phyloP scores from a whole-genome alignment of 1,140 invertebrate species.

The Aphaenogaster ashmeadi region DNA sequence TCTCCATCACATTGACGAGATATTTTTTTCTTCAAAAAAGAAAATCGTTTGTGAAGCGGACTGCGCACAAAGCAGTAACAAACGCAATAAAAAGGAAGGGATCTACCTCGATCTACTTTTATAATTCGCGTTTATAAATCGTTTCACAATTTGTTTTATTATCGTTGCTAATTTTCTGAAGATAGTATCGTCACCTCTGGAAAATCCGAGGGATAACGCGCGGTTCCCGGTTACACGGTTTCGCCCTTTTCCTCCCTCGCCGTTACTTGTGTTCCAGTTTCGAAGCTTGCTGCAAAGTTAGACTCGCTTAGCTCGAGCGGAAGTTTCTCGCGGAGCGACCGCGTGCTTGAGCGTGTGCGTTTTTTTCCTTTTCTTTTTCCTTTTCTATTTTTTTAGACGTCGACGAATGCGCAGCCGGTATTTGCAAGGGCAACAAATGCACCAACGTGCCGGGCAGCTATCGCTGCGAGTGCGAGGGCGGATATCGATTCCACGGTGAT shows the following conservation, averaged over 20 bases:
- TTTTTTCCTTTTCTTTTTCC: slow-evolving; percentile 81
- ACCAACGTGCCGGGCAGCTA: slow-evolving; percentile 94
- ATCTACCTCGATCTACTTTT: neutral
- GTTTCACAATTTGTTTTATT: neutral
- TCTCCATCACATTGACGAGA: neutral
- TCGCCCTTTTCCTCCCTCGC: neutral
- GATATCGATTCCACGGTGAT: slow-evolving; percentile 89
- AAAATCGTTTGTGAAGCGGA: neutral
- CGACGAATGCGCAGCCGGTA: slow-evolving; percentile 90
- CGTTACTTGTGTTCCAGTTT: slow-evolving; percentile 37
- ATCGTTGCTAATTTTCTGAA: neutral
- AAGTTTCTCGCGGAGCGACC: slow-evolving; percentile 46
- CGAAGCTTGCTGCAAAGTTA: slow-evolving; percentile 46
- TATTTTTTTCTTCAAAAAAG: neutral
- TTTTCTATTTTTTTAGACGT: slow-evolving; percentile 88
- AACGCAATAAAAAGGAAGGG: neutral
- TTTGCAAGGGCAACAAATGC: slow-evolving; percentile 90
- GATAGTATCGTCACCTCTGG: slow-evolving; percentile 27
- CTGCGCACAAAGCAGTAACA: neutral
- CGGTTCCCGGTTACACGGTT: slow-evolving; percentile 20
- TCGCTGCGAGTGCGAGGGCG: slow-evolving; percentile 93
- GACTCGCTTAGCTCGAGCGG: slow-evolving; percentile 47
- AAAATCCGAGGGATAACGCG: slow-evolving; percentile 40
- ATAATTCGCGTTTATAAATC: neutral
- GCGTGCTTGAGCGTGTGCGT: slow-evolving; percentile 28